Conservation (phyloP, 2,888 invertebrate species). For the Tineola bisselliella region DNA sequence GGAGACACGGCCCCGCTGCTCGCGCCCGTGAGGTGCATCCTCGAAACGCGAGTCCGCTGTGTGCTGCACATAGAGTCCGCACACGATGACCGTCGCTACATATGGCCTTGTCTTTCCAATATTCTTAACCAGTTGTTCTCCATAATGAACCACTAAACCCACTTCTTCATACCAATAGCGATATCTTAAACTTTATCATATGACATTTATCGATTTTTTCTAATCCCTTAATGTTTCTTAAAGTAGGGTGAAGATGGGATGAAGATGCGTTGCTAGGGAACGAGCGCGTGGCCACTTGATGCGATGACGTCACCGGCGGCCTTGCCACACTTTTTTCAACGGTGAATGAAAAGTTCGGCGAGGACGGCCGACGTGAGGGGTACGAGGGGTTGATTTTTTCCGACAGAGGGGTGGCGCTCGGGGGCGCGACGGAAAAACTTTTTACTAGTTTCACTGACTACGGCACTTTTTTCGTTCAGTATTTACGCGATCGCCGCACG, state of each 20-base stretch:
- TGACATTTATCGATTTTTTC: slow-evolving; percentile 1
- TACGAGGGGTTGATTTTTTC: slow-evolving; percentile 62
- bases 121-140: neutral
- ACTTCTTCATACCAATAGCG: neutral
- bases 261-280: slow-evolving; percentile 60
- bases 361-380: slow-evolving; percentile 54
- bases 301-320: slow-evolving; percentile 65
- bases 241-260: slow-evolving; percentile 28
- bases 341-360: slow-evolving; percentile 73
- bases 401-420: slow-evolving; percentile 58
- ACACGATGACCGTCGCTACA: slow-evolving; percentile 25
- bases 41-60: slow-evolving; percentile 59
- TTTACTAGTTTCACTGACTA: slow-evolving; percentile 66
- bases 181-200: neutral
- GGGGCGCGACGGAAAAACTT: slow-evolving; percentile 60
- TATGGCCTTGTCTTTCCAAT: slow-evolving; percentile 12
- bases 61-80: slow-evolving; percentile 60
- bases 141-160: neutral
- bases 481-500: slow-evolving; percentile 47
- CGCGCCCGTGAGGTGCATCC: slow-evolving; percentile 65
- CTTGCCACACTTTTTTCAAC: slow-evolving; percentile 70
- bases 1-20: slow-evolving; percentile 71
- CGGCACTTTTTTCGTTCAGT: slow-evolving; percentile 62
- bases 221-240: slow-evolving; percentile 18
- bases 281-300: slow-evolving; percentile 61